A percentile compares a stretch with the other conserved stretches of the same genome.
Evolutionary conservation across 2,113 vertebrate species (phyloP).

Genomic region (Salminus brasiliensis): DNA sequence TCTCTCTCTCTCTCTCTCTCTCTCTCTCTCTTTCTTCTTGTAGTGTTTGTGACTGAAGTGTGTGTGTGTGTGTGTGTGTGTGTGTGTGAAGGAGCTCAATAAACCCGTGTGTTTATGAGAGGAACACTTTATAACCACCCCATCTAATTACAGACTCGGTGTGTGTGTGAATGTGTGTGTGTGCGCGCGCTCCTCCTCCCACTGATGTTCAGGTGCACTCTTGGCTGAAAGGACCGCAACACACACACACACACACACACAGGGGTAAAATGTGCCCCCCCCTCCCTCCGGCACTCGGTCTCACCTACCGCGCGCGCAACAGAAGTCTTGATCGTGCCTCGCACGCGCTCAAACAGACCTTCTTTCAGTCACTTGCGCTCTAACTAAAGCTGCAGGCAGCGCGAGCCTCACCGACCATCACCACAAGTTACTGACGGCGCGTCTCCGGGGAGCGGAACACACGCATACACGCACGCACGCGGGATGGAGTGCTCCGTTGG

Average conservation of each 20-base stretch:
- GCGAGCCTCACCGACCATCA: neutral
- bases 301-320: neutral
- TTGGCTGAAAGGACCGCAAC: neutral
- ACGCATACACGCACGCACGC: neutral
- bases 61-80: no score
- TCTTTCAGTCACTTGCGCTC: no score
- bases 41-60: no score
- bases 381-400: neutral
- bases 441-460: no score
- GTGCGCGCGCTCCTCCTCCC: neutral
- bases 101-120: no score
- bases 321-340: neutral
- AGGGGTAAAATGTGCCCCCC: neutral
- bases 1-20: constrained; percentile 26
- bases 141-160: no score
- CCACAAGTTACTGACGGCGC: no score
- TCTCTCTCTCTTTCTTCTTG: neutral
- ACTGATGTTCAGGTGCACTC: neutral
- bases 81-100: no score
- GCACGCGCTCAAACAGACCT: constrained; percentile 8
- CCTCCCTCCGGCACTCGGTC: neutral
- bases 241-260: constrained; percentile 8
- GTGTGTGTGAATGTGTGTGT: no score
- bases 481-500: neutral
- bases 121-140: no score